A percentile compares a stretch with the other conserved stretches of the same genome.
These are phyloP conservation scores for Ophion costatus DNA, from an alignment of 2,888 invertebrate species.

Conservation along the genomic window DNA sequence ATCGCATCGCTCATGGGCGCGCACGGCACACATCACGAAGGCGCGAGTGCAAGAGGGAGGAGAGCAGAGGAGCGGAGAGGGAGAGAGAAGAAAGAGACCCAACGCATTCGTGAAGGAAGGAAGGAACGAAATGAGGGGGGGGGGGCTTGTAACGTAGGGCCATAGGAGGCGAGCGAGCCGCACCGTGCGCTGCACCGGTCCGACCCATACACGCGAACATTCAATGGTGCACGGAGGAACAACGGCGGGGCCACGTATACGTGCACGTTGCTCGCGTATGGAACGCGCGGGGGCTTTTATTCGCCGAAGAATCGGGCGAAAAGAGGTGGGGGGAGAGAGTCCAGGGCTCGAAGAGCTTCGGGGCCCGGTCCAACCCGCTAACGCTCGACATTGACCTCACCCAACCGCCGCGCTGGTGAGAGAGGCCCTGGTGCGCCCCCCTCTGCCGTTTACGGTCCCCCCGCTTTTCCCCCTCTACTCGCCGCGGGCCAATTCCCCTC, in stretches of 20 bases:
- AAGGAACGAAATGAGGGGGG: conserved; percentile 54
- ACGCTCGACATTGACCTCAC: conserved; percentile 83
- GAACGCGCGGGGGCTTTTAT: conserved; percentile 16
- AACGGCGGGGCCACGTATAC: background rate
- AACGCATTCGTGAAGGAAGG: conserved; percentile 55
- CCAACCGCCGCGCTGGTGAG: conserved; percentile 77
- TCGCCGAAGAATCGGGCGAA: conserved; percentile 44
- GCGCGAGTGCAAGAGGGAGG: conserved; percentile 40
- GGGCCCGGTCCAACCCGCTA: conserved; percentile 82
- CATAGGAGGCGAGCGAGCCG: conserved; percentile 63
- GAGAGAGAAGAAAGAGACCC: conserved; percentile 45
- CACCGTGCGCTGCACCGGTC: conserved; percentile 65
- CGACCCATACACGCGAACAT: conserved; percentile 37
- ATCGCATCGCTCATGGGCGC: conserved; percentile 63
- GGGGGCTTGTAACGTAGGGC: conserved; percentile 43
- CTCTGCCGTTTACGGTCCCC: background rate
- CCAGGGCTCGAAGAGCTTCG: conserved; percentile 72
- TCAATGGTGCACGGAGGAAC: background rate
- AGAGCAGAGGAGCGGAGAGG: conserved; percentile 39
- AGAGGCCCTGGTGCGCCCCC: conserved; percentile 61
- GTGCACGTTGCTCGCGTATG: conserved; percentile 25
- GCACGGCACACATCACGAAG: conserved; percentile 39
- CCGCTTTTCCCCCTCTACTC: conserved; percentile 31
- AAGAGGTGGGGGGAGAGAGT: conserved; percentile 50
- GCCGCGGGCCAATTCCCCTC: conserved; percentile 54